Base-by-base conservation (phyloP, 2,113 vertebrate genomes). In the Saccopteryx bilineata region DNA sequence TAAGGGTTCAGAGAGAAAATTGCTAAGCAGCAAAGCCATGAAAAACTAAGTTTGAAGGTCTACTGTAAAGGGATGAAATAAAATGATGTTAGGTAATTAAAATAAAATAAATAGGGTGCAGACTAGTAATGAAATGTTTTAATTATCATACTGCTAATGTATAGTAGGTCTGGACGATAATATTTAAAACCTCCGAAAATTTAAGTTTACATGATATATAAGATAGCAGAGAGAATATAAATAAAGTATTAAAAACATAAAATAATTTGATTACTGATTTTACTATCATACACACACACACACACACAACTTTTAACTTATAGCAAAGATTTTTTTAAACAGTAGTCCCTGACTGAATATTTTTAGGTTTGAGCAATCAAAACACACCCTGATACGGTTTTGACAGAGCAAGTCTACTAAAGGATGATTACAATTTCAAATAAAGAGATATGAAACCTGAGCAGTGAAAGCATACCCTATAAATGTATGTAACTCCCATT, bases 401-500 rank as follows among this genome's bases (percentile, higher is more conserved):
- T 96, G 71, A 92, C 33, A 95, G 84, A 93, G 87, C 7, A 92
- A 89, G 56, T n/a, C 58, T 93, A 84, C 17, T 74, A 79, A 88
- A 84, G 28, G 19, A 86, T 96, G 66, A 94, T 90, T 93, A 83
- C 18, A 92, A 71, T 96, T 96, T 92, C 76, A 94, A 89, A 92
- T 65, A 94, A 84, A 69, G 66, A 92, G 74, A 58, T 61, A 82
- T 39, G 31, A 96, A 88, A 81, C 26, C 1, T 92, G 39, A 85
- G 3, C 8, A 85, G 24, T 48, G 39, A 93, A 96, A 84, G 39
- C 9, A 72, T 46, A 61, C 11, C 65, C 56, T 65, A 61, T 83
- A 81, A 94, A 66, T 65, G 19, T 69, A 80, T 56, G 0, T n/a
- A 76, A n/a, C 33, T 68, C 5, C 14, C 23, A 85, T 54, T 96